Percentiles rank a stretch among this genome's conserved stretches.
Conservation (phyloP, 2,888 invertebrate species). For the Acanthococcus lagerstroemiae region DNA sequence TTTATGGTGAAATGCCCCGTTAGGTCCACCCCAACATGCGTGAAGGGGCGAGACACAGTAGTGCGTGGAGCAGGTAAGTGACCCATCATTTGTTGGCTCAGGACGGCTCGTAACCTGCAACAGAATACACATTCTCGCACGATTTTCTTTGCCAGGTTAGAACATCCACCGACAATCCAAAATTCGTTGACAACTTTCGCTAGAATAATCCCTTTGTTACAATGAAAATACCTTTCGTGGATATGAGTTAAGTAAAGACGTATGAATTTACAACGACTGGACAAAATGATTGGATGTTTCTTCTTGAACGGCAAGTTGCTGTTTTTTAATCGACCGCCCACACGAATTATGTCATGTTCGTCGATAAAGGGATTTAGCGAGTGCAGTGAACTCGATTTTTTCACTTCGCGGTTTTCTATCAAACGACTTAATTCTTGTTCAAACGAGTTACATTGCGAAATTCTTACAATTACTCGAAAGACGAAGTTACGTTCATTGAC, state of each 20-base stretch:
- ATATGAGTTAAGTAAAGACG: constrained; percentile 22
- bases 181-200: neutral
- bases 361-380: no score
- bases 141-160: neutral
- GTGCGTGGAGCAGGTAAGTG: neutral
- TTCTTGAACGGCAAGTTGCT: constrained; percentile 17
- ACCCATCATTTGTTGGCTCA: constrained; percentile 3
- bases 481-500: no score
- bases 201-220: neutral
- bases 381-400: no score
- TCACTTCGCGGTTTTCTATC: no score
- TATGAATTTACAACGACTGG: constrained; percentile 30
- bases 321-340: constrained; percentile 33
- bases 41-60: neutral
- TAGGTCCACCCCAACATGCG: constrained; percentile 6
- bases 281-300: constrained; percentile 34
- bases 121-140: constrained; percentile 12
- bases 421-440: no score
- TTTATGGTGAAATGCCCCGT: constrained; percentile 7
- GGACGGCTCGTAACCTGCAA: neutral
- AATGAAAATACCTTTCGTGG: constrained; percentile 33
- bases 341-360: no score
- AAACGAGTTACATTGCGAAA: no score
- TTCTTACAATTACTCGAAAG: no score
- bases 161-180: neutral